Percentiles rank a stretch among this genome's conserved stretches.
phyloP scores from a whole-genome alignment of 2,888 invertebrate species.

The Theodoxus fluviatilis region DNA sequence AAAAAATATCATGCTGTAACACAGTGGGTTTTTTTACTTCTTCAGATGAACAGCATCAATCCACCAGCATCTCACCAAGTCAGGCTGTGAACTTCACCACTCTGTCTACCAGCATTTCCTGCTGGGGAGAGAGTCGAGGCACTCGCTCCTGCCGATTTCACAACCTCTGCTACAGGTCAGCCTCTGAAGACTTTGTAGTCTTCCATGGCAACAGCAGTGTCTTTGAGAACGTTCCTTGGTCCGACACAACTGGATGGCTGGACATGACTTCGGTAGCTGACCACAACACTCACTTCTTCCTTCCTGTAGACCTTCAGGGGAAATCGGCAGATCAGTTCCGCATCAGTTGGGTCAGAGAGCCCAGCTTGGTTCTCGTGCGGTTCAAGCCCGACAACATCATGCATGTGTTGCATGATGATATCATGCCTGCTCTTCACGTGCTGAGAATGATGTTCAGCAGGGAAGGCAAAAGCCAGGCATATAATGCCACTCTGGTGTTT shows the following conservation, averaged over 20 bases:
- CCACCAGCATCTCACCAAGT: no score
- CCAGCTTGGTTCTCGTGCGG: constrained; percentile 60
- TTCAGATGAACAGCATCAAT: no score
- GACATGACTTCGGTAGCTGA: constrained; percentile 64
- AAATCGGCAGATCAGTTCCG: constrained; percentile 36
- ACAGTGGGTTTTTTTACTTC: no score
- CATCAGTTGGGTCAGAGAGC: constrained; percentile 38
- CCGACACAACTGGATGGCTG: constrained; percentile 42
- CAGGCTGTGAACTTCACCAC: no score
- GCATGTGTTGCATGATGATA: constrained; percentile 70
- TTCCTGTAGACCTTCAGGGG: constrained; percentile 58
- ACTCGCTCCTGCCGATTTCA: constrained; percentile 58
- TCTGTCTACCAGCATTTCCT: no score
- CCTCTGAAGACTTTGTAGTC: constrained; percentile 63
- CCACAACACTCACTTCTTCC: constrained; percentile 62
- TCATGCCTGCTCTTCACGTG: constrained; percentile 66
- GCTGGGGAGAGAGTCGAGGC: no score
- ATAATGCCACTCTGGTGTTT: constrained; percentile 47
- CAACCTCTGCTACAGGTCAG: constrained; percentile 65
- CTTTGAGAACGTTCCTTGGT: constrained; percentile 49
- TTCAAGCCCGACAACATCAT: constrained; percentile 70
- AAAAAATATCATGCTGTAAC: no score
- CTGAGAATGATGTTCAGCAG: constrained; percentile 29
- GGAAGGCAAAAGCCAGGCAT: neutral
- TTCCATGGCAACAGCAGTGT: constrained; percentile 55